phyloP scores from a whole-genome alignment of 2,113 vertebrate species.

The Aythya baeri region DNA sequence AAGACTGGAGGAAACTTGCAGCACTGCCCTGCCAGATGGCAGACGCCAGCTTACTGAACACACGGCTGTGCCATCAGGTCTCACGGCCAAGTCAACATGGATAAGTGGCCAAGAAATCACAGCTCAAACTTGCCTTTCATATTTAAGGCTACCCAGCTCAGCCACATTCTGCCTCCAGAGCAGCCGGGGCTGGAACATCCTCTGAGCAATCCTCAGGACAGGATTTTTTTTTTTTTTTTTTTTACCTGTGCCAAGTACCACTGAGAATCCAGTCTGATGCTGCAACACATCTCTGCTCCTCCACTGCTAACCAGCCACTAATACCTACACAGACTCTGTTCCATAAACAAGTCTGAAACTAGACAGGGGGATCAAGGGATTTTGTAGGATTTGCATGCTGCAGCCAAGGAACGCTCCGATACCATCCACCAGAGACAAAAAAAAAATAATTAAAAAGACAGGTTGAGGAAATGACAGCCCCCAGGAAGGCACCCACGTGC shows the following conservation, averaged over 20 bases:
- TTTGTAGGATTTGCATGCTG: neutral
- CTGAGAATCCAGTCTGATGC: slow-evolving; percentile 15
- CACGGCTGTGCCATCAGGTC: neutral
- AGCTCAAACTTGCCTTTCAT: neutral
- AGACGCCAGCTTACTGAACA: neutral
- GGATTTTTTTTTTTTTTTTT: neutral
- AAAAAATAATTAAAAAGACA: neutral
- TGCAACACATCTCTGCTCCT: slow-evolving; percentile 23
- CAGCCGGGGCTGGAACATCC: neutral
- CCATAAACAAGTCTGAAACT: slow-evolving; percentile 65
- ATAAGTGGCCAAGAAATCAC: neutral
- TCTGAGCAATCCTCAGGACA: neutral
- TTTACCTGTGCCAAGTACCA: neutral
- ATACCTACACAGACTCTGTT: slow-evolving; percentile 43
- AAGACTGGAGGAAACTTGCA: neutral
- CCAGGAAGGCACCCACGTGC: neutral
- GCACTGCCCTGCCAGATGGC: neutral
- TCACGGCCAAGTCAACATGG: neutral
- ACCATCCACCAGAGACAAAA: neutral
- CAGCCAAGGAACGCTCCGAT: slow-evolving; percentile 42
- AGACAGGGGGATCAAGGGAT: slow-evolving; percentile 61
- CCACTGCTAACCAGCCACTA: slow-evolving; percentile 18
- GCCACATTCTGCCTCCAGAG: neutral
- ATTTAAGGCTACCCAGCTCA: neutral
- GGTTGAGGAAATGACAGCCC: neutral